A percentile compares a stretch with the other conserved stretches of the same genome.
Evolutionary conservation across 2,113 vertebrate species (phyloP).

Genomic region (Scatophagus argus): DNA sequence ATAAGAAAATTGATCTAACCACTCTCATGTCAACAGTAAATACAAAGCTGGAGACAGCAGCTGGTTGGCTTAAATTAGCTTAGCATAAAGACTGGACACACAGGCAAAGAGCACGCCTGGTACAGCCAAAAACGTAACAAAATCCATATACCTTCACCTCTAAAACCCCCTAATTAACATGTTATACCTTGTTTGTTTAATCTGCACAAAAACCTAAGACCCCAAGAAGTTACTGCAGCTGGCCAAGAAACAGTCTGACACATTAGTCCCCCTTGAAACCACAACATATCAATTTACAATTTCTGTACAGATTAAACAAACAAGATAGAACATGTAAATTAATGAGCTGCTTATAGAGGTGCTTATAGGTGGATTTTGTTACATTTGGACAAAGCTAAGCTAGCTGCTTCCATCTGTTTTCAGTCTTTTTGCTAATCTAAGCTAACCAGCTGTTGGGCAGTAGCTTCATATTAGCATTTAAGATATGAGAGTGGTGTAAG

Average conservation of each 20-base stretch:
- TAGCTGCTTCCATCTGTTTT: background rate
- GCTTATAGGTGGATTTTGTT: background rate
- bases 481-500: background rate
- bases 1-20: background rate
- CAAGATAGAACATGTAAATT: background rate
- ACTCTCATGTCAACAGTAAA: background rate
- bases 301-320: background rate
- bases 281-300: background rate
- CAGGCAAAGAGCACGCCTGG: background rate
- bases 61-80: slow-evolving; percentile 2
- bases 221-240: background rate
- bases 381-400: background rate
- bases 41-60: background rate
- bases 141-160: background rate
- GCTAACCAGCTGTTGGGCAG: background rate
- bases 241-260: background rate
- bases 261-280: background rate
- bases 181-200: background rate
- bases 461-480: background rate
- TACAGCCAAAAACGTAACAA: too few species aligned
- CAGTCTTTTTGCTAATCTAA: slow-evolving; percentile 17
- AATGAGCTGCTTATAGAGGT: background rate
- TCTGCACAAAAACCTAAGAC: background rate
- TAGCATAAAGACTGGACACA: slow-evolving; percentile 1
- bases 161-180: background rate